Evolutionary conservation across 2,113 vertebrate genomes (phyloP).

Genomic region (Vulpes vulpes): DNA sequence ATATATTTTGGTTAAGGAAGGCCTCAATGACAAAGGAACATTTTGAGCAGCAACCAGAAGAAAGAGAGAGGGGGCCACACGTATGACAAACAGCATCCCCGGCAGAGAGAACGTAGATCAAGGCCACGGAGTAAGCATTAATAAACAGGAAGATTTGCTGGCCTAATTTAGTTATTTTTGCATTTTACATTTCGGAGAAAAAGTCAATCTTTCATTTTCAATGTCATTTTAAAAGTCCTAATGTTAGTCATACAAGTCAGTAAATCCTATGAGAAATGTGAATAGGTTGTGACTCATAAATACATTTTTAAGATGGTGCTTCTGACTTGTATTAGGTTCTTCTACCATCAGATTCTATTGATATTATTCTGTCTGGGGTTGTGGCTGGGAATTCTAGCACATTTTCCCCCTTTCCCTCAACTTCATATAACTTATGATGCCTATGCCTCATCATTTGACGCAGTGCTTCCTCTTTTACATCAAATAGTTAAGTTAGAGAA

Average conservation of each 20-base stretch:
- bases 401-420: background rate
- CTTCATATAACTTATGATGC: background rate
- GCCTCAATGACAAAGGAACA: background rate
- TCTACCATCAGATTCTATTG: slow-evolving; percentile 13
- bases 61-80: background rate
- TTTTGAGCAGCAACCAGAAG: background rate
- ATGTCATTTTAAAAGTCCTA: background rate
- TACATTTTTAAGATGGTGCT: slow-evolving; percentile 7
- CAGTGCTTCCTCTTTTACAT: background rate
- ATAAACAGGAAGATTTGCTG: background rate
- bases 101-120: background rate
- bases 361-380: background rate
- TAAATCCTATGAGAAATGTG: slow-evolving; percentile 6
- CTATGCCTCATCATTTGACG: background rate
- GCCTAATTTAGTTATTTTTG: slow-evolving; percentile 46
- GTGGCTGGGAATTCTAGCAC: background rate
- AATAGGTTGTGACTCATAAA: slow-evolving; percentile 57
- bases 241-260: slow-evolving; percentile 35
- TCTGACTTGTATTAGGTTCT: background rate
- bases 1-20: background rate
- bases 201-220: background rate
- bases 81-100: background rate
- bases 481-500: slow-evolving; percentile 32
- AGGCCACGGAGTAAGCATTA: background rate
- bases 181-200: slow-evolving; percentile 38